Conservation (phyloP, 1,140 invertebrate species). For the Reticulitermes speratus region DNA sequence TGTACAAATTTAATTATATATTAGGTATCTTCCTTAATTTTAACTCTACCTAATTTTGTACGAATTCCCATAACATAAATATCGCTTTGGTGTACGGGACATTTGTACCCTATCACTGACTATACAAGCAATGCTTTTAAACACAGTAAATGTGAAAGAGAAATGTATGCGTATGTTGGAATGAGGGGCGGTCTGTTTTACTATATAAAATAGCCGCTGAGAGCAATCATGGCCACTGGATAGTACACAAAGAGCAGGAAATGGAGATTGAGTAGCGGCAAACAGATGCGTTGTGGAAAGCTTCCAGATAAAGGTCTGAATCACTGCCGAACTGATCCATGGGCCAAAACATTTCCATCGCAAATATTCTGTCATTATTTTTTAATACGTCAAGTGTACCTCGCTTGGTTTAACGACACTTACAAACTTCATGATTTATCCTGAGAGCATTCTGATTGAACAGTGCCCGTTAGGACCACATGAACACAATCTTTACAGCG, state of each 20-base stretch:
- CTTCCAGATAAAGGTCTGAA: neutral
- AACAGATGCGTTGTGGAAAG: slow-evolving; percentile 5
- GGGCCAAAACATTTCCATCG: no score
- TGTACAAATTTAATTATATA: no score
- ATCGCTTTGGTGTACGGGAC: neutral
- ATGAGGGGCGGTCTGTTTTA: neutral
- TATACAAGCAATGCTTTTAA: slow-evolving; percentile 17
- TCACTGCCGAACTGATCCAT: neutral
- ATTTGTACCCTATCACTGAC: neutral
- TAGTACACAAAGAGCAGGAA: slow-evolving; percentile 1
- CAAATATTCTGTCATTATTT: no score
- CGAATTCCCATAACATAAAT: no score
- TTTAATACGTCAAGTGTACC: no score
- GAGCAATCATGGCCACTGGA: neutral
- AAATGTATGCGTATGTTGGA: slow-evolving; percentile 6
- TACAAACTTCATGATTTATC: no score
- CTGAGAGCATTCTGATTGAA: no score
- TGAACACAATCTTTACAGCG: no score
- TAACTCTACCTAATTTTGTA: no score
- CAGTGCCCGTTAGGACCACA: no score
- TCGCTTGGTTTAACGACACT: no score
- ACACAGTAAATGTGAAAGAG: neutral
- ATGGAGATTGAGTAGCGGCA: slow-evolving; percentile 3
- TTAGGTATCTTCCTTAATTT: no score
- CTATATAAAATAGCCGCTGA: slow-evolving; percentile 1